Conservation (phyloP, 2,797 vertebrate genomes). For the Chelon auratus region DNA sequence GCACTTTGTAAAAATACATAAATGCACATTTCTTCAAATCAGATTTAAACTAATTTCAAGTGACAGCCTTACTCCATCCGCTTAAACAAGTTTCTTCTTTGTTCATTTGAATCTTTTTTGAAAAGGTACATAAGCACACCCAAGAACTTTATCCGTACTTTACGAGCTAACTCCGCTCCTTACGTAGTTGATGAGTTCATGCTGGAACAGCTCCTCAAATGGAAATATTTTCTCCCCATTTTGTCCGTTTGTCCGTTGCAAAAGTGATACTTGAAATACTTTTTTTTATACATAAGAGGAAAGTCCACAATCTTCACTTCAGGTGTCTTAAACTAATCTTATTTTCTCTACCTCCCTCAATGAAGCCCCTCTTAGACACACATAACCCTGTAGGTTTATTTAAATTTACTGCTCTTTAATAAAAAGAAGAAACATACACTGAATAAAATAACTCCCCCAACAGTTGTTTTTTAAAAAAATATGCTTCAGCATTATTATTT, state of each 20-base stretch:
- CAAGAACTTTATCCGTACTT: slow-evolving; percentile 6
- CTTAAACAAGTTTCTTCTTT: slow-evolving; percentile 22
- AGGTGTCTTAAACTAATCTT: slow-evolving; percentile 61
- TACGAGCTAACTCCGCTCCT: slow-evolving; percentile 47
- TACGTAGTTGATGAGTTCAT: slow-evolving; percentile 46
- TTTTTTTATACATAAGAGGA: slow-evolving; percentile 19
- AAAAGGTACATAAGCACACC: slow-evolving; percentile 39
- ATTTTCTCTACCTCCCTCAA: slow-evolving; percentile 62
- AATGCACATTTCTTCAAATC: slow-evolving; percentile 78
- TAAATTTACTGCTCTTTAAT: not conserved
- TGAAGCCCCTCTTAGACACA: slow-evolving; percentile 9
- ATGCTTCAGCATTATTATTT: slow-evolving; percentile 23
- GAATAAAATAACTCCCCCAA: slow-evolving; percentile 14
- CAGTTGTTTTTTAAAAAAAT: not conserved
- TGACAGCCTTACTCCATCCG: slow-evolving; percentile 70
- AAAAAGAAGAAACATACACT: slow-evolving; percentile 11
- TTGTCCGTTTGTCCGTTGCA: slow-evolving; percentile 39
- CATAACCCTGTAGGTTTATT: slow-evolving; percentile 32
- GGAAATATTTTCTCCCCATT: slow-evolving; percentile 43
- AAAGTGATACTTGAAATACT: slow-evolving; percentile 72
- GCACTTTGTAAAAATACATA: slow-evolving; percentile 82
- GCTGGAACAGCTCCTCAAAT: slow-evolving; percentile 34
- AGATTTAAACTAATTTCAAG: slow-evolving; percentile 55
- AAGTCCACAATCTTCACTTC: slow-evolving; percentile 55
- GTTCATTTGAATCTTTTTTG: slow-evolving; percentile 16